Conservation (phyloP, 2,113 vertebrate genomes). For the Equus quagga region DNA sequence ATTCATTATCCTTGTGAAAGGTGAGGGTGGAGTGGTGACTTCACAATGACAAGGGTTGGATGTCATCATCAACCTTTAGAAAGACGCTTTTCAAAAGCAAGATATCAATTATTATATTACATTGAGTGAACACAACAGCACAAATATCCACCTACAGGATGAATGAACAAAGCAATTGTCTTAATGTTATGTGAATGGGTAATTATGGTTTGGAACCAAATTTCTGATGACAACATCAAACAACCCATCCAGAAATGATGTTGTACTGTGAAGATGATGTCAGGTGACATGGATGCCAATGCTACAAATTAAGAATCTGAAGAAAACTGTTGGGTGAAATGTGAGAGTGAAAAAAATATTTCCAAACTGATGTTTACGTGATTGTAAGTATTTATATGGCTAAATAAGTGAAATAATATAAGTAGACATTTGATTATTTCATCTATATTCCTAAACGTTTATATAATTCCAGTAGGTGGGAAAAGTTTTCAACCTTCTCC, state of each 20-base stretch:
- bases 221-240: slow-evolving; percentile 9
- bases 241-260: background rate
- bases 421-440: background rate
- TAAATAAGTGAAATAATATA: background rate
- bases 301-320: background rate
- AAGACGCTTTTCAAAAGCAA: slow-evolving; percentile 19
- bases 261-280: background rate
- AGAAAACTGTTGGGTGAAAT: slow-evolving; percentile 15
- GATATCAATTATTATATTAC: background rate
- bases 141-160: slow-evolving; percentile 8
- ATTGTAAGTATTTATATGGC: background rate
- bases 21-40: background rate
- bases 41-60: background rate
- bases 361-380: background rate
- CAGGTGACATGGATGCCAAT: background rate
- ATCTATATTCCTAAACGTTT: background rate
- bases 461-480: background rate
- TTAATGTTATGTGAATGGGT: background rate
- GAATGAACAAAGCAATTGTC: slow-evolving; percentile 39
- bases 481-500: background rate
- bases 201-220: background rate
- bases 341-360: background rate
- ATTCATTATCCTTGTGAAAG: background rate
- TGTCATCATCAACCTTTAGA: background rate
- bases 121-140: background rate